phyloP scores from a whole-genome alignment of 1,140 invertebrate genomes.

The Drosophila serrata region DNA sequence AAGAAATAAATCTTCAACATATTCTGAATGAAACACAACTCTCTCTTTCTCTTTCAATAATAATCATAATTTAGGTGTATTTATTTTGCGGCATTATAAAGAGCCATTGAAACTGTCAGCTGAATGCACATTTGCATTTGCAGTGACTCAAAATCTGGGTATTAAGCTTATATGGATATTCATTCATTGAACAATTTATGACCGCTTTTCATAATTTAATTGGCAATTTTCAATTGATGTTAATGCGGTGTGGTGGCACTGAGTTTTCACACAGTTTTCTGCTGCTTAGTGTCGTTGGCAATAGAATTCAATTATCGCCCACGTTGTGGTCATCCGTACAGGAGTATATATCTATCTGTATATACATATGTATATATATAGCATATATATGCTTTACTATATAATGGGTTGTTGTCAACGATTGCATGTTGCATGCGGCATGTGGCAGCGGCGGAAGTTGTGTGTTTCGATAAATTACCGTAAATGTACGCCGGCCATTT shows the following conservation, averaged over 20 bases:
- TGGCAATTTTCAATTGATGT: slow-evolving; percentile 41
- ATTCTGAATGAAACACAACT: too few relatives aligned
- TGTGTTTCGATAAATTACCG: slow-evolving; percentile 55
- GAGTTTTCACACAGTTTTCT: slow-evolving; percentile 10
- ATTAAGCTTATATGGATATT: slow-evolving; percentile 3
- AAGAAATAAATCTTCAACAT: background rate
- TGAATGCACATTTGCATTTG: slow-evolving; percentile 26
- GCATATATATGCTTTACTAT: background rate
- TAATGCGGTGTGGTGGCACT: slow-evolving; percentile 25
- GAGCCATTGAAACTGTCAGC: slow-evolving; percentile 18
- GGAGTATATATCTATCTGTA: slow-evolving; percentile 8
- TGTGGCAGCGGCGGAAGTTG: slow-evolving; percentile 40
- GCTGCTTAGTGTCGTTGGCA: slow-evolving; percentile 29
- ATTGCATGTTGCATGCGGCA: slow-evolving; percentile 27
- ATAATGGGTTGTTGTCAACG: slow-evolving; percentile 20
- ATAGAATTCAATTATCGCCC: slow-evolving; percentile 56
- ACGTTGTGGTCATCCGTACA: slow-evolving; percentile 30
- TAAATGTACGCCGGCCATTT: slow-evolving; percentile 39
- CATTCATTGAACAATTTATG: slow-evolving; percentile 21
- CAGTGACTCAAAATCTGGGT: background rate
- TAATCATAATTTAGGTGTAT: background rate
- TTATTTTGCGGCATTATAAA: background rate
- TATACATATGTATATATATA: background rate
- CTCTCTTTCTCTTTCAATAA: background rate
- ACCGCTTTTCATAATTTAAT: slow-evolving; percentile 45